These are phyloP conservation scores for Lateolabrax maculatus DNA, from an alignment of 2,797 vertebrate genomes.

Conservation along the genomic window DNA sequence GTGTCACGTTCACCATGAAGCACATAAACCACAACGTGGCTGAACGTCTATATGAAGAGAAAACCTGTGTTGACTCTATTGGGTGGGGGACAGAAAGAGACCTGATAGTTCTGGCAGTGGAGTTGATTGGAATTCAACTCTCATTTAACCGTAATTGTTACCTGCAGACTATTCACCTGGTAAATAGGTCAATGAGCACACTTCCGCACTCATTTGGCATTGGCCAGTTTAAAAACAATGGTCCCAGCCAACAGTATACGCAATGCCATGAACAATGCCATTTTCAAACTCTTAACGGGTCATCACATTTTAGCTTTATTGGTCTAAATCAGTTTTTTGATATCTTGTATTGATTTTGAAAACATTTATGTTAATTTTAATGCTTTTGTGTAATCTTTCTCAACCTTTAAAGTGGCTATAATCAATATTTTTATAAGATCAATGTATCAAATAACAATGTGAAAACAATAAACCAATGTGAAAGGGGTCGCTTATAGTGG, in stretches of 20 bases:
- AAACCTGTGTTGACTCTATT: constrained; percentile 64
- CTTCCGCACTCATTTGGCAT: constrained; percentile 49
- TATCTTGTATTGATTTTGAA: background rate
- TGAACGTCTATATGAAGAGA: constrained; percentile 20
- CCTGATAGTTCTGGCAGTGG: constrained; percentile 66
- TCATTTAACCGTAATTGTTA: constrained; percentile 77
- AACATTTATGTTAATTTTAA: background rate
- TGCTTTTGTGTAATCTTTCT: background rate
- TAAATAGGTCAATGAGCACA: constrained; percentile 68
- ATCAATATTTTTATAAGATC: background rate
- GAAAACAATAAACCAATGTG: background rate
- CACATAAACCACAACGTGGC: constrained; percentile 27
- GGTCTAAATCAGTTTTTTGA: background rate
- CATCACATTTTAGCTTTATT: background rate
- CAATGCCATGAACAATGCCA: background rate
- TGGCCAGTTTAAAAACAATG: constrained; percentile 35
- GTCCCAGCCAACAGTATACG: constrained; percentile 2
- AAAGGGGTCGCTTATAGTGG: background rate
- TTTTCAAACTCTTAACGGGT: background rate
- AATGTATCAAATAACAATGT: background rate
- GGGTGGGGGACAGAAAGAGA: constrained; percentile 50
- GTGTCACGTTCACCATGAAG: constrained; percentile 38
- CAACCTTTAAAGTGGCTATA: background rate
- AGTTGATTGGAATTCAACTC: constrained; percentile 65
- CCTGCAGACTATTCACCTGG: constrained; percentile 74